Base-by-base conservation (phyloP, 2,797 vertebrate species). In the Eleutherodactylus coqui region DNA sequence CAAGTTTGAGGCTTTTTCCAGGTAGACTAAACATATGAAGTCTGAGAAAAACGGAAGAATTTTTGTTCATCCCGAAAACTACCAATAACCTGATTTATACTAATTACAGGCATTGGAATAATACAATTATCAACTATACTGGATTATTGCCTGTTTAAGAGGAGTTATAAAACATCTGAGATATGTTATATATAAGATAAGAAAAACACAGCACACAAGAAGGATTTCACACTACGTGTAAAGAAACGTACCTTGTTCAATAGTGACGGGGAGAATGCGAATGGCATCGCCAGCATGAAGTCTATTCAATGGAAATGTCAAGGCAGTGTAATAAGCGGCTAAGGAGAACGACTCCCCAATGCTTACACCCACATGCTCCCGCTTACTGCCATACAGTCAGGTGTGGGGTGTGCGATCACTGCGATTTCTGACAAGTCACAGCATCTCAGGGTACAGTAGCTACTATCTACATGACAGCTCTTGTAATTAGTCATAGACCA, bases 231-330 rank as follows among this genome's bases (percentile, higher is more conserved):
- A 32, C n/a, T 51, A 8, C 5, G 27, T 17, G 55, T 80, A 64
- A 41, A 79, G 76, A 69, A 72, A 70, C 3, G 21, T 13, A 55
- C 34, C 7, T 24, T 17, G 67, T 58, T 32, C 24, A 19, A 14
- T 24, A 8, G 36, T 34, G 13, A 51, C 16, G 43, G 34, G 60
- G 41, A 73, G 32, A 24, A 45, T 24, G 5, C 27, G 47, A 72
- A 45, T 45, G 16, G 13, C 51, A 80, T 75, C 53, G 17, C 29
- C 67, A 85, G 77, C 43, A 60, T 72, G 84, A 47, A 27, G 85
- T 76, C 79, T 82, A 76, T 76, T 86, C 85, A 86, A 62, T 45
- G 60, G 79, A 82, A 75, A 82, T 67, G 55, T 51, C 49, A 60
- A 21, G 21, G 4, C 29, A 21, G 21, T 24, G 55, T 75, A 64